A percentile compares a stretch with the other conserved stretches of the same genome.
Evolutionary conservation across 2,797 vertebrate species (phyloP).

Genomic region (Gymnothorax javanicus): DNA sequence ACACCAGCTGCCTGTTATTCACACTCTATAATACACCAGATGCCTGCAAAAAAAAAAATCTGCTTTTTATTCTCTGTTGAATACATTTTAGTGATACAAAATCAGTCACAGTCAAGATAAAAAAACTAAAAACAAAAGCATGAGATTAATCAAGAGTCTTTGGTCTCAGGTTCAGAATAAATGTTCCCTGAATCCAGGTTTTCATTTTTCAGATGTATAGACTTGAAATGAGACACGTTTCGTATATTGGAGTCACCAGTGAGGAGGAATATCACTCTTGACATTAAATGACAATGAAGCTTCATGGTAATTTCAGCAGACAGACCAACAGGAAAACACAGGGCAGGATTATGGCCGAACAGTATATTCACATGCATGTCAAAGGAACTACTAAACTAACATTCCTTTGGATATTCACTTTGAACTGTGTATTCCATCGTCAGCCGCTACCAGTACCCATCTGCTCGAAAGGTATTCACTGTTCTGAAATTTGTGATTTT

Average conservation of each 20-base stretch:
- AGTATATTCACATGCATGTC: constrained; percentile 61
- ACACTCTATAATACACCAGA: too few relatives aligned
- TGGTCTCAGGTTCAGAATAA: neutral
- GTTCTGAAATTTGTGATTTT: neutral
- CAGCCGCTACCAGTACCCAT: neutral
- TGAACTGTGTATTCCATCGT: neutral
- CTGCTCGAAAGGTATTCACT: neutral
- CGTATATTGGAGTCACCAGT: neutral
- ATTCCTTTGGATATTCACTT: neutral
- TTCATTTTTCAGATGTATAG: neutral
- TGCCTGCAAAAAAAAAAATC: too few relatives aligned
- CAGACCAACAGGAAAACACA: constrained; percentile 52
- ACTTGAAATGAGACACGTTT: neutral
- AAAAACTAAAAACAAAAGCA: neutral
- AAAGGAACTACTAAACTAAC: neutral
- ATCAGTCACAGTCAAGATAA: neutral
- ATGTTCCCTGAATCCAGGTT: neutral
- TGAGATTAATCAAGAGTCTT: neutral
- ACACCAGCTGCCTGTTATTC: too few relatives aligned
- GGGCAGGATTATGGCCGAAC: constrained; percentile 59
- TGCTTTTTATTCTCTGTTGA: too few relatives aligned
- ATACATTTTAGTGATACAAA: neutral
- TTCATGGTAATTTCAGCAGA: constrained; percentile 51
- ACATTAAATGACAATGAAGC: constrained; percentile 59
- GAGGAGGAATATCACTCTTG: constrained; percentile 47